Conservation (phyloP, 2,888 invertebrate species). For the Sminthurinus aureus region DNA sequence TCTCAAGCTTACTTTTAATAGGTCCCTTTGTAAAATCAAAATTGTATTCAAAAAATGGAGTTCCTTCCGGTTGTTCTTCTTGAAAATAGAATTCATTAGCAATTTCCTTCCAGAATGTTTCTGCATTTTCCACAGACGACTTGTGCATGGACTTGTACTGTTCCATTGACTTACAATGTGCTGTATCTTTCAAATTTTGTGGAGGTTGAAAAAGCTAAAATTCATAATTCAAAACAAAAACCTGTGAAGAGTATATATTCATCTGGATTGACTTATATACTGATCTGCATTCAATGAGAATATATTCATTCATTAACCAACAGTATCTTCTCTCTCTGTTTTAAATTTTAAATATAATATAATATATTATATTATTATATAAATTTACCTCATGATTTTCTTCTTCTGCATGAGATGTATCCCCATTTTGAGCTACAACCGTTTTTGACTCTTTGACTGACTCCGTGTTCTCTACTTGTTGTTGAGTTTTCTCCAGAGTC, state of each 20-base stretch:
- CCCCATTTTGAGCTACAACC: background rate
- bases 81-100: constrained; percentile 96
- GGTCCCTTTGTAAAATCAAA: constrained; percentile 89
- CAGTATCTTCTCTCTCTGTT: too few species aligned
- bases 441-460: background rate
- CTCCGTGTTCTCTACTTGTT: too few species aligned
- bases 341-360: too few species aligned
- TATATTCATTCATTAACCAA: too few species aligned
- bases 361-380: too few species aligned
- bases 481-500: constrained; percentile 13
- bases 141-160: constrained; percentile 85
- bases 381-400: too few species aligned
- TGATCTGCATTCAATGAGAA: too few species aligned
- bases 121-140: constrained; percentile 86
- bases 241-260: too few species aligned
- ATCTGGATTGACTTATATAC: too few species aligned
- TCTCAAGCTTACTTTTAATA: too few species aligned
- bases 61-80: constrained; percentile 72
- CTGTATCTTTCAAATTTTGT: constrained; percentile 53
- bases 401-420: background rate
- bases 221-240: constrained; percentile 1
- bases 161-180: constrained; percentile 73
- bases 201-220: constrained; percentile 54
- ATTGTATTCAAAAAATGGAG: constrained; percentile 85
- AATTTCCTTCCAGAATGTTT: constrained; percentile 91